These are phyloP conservation scores for Trachemys scripta DNA, from an alignment of 2,113 vertebrate genomes.

Conservation along the genomic window DNA sequence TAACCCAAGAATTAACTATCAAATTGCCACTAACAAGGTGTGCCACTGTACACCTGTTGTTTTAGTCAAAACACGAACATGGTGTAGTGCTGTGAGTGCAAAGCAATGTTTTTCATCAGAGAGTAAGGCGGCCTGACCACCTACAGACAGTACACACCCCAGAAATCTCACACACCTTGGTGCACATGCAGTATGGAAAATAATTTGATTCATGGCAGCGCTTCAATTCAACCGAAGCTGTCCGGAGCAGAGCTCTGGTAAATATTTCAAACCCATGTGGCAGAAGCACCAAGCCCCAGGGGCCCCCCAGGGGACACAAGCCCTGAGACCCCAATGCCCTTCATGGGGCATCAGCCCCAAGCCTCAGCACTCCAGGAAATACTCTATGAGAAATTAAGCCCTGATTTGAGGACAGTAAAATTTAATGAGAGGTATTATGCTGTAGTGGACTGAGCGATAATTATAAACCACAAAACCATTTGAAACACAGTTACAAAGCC, in stretches of 20 bases:
- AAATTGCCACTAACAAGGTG: not conserved
- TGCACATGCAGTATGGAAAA: not conserved
- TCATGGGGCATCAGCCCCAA: too few relatives aligned
- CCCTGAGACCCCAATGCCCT: too few relatives aligned
- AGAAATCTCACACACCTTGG: not conserved
- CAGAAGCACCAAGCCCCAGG: too few relatives aligned
- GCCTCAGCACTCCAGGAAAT: too few relatives aligned
- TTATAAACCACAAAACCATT: slow-evolving; percentile 1
- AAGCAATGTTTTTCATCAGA: not conserved
- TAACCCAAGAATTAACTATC: slow-evolving; percentile 33
- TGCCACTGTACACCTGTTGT: not conserved
- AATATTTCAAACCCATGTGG: too few relatives aligned
- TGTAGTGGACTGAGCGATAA: not conserved
- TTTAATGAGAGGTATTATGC: not conserved
- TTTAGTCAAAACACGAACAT: slow-evolving; percentile 20
- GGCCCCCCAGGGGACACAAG: too few relatives aligned
- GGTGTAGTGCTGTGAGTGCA: not conserved
- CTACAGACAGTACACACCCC: not conserved
- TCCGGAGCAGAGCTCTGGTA: too few relatives aligned
- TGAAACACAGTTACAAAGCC: not conserved
- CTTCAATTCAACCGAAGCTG: too few relatives aligned
- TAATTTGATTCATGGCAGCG: not conserved
- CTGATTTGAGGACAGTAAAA: not conserved
- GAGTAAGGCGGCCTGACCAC: not conserved
- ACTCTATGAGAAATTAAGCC: not conserved